Evolutionary conservation across 1,140 invertebrate genomes (phyloP), one percentile per base, ranked within the genome.

Genomic region (Chrysomallon squamiferum): DNA sequence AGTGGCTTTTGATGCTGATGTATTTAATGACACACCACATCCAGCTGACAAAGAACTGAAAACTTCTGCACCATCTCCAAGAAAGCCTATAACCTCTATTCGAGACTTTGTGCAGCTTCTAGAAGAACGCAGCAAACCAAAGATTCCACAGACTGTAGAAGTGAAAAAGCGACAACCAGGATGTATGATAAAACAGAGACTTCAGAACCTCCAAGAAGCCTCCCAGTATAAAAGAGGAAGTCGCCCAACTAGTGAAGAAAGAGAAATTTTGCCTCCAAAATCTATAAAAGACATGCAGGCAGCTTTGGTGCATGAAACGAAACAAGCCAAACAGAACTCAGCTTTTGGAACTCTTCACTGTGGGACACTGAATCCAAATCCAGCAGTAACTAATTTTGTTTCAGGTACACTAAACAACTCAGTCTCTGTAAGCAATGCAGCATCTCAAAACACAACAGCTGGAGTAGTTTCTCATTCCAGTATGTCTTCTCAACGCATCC

Each of bases 101-200:
- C 69, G 70, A 45, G 73, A 74, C 27, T 74, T 71, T 69, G 74
- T 80, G 6, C 72, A 78, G 66, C 57, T 66, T 35, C 38, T 80
- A 11, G 78, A 80, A 62, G 69, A 80, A 30, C 72, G 71, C 54
- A 59, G 65, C 22, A 68, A 66, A 50, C 65, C 65, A 25, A 68
- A 59, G 20, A 33, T 59, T 22, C 65, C 69, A 43, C 56, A 59
- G 41, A 59, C 69, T 25, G 54, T 60, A 11, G 75, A 70, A 56
- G 76, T 75, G 0, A 68, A 63, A 47, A 65, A 65, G 15, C 54
- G 70, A 54, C 75, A 75, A 63, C 78, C 78, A 58, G 70, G 74
- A 41, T 50, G 58, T 33, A 72, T 76, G 27, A 78, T 80, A 41
- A 68, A 67, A 43, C 71, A 80, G 66, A 59, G 71, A 45, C 66